Evolutionary conservation across 1,140 invertebrate genomes (phyloP).

Genomic region (Drosophila pectinifera): DNA sequence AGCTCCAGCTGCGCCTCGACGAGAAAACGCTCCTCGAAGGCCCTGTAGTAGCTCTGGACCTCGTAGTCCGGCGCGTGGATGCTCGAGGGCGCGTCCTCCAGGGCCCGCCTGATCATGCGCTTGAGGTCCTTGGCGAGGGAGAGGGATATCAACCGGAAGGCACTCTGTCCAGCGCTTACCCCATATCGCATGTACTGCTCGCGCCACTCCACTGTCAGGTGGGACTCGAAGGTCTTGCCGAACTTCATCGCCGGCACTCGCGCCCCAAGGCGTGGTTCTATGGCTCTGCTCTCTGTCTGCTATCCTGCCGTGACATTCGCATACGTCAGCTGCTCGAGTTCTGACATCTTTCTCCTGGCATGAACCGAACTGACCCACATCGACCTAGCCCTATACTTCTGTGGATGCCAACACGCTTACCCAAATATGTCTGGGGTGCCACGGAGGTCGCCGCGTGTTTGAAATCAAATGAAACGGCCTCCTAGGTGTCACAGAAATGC

Average conservation of each 20-base stretch:
- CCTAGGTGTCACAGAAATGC: no score
- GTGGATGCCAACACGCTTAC: no score
- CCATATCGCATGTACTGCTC: conserved; percentile 76
- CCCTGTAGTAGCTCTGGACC: conserved; percentile 88
- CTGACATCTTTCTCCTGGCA: conserved; percentile 65
- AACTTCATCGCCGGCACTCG: conserved; percentile 68
- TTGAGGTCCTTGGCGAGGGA: conserved; percentile 59
- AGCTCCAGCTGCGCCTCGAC: conserved; percentile 96
- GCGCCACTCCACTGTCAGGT: conserved; percentile 78
- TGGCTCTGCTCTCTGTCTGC: conserved; percentile 29
- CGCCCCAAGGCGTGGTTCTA: conserved; percentile 29
- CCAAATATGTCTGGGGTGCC: no score
- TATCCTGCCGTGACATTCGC: conserved; percentile 6
- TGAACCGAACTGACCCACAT: no score
- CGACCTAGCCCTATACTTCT: no score
- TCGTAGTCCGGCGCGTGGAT: neutral
- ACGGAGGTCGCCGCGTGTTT: no score
- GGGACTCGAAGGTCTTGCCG: conserved; percentile 71
- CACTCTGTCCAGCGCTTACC: conserved; percentile 41
- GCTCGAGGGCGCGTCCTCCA: conserved; percentile 46
- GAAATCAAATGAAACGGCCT: no score
- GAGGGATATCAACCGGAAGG: neutral
- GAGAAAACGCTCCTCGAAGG: conserved; percentile 98
- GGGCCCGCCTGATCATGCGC: conserved; percentile 51
- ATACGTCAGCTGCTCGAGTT: conserved; percentile 41